Conservation (phyloP, 2,888 invertebrate genomes). For the Mactromeris polynyma region DNA sequence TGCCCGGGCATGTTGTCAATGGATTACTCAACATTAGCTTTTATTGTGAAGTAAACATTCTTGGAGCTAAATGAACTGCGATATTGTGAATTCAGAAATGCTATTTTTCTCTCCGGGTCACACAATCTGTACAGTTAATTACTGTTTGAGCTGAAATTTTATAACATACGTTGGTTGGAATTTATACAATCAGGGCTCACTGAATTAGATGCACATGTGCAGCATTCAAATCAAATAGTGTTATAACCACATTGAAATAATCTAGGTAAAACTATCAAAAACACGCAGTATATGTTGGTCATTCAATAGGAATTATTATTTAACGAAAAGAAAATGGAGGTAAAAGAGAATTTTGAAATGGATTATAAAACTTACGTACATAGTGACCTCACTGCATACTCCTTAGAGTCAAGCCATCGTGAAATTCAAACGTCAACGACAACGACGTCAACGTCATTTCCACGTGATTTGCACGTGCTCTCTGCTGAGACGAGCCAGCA, state of each 20-base stretch:
- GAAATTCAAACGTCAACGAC: neutral
- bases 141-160: neutral
- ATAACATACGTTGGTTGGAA: neutral
- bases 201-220: neutral
- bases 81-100: no score
- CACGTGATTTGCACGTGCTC: neutral
- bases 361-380: slow-evolving; percentile 40
- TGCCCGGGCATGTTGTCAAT: neutral
- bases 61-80: neutral
- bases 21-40: neutral
- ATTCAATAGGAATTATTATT: neutral
- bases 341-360: slow-evolving; percentile 20
- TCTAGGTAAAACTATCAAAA: neutral
- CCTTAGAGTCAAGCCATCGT: neutral
- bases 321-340: neutral
- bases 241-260: neutral
- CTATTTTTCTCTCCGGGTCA: no score
- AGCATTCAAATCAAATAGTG: neutral
- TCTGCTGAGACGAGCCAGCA: neutral
- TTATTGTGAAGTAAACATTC: neutral
- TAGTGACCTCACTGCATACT: slow-evolving; percentile 15
- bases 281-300: neutral
- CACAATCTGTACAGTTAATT: no score
- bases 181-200: neutral
- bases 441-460: neutral